Evolutionary conservation across 2,797 vertebrate species (phyloP), one percentile per base, ranked within the genome.

Genomic region (Sylvilagus floridanus): DNA sequence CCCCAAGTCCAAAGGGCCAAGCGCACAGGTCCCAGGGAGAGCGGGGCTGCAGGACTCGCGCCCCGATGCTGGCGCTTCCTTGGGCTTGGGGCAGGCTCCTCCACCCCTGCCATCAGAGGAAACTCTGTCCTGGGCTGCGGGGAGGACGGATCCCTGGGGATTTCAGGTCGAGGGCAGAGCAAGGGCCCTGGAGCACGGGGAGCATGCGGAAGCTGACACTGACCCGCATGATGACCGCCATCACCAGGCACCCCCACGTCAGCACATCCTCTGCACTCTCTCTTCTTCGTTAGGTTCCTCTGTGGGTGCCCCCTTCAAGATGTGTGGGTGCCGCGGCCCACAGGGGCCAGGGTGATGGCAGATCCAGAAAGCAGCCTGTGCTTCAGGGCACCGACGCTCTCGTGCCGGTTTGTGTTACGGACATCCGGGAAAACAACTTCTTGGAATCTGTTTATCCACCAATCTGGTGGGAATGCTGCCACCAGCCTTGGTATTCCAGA

Each of bases 151-250:
- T 13, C 19, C 11, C 22, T 0, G 3, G 37, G 19, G 73, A 17
- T 17, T 0, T 1, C 2, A 35, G 0, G 0, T 0, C 19, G 5
- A 24, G 88, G 0, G 7, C 47, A 63, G 32, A 32, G 5, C 78
- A 30, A 4, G 16, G 1, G n/a, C 26, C 26, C 35, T 21, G n/a
- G 63, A 24, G 30, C 30, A 0, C 2, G 9, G 50, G 50, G 35
- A 14, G 6, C 4, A 11, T 60, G 47, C 72, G 28, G 1, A 7
- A 3, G 7, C 0, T 16, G 81, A 32, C 8, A 9, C 42, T 57
- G 2, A 30, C 19, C 4, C 30, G 7, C 26, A 85, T 6, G 26
- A 28, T 3, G 26, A 6, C 12, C 2, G 11, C 9, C 4, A 30
- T 1, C 54, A 57, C 50, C 5, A 30, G 63, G 17, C 22, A 35